phyloP scores from a whole-genome alignment of 2,797 vertebrate genomes.

The Schizopygopsis pylzovi region DNA sequence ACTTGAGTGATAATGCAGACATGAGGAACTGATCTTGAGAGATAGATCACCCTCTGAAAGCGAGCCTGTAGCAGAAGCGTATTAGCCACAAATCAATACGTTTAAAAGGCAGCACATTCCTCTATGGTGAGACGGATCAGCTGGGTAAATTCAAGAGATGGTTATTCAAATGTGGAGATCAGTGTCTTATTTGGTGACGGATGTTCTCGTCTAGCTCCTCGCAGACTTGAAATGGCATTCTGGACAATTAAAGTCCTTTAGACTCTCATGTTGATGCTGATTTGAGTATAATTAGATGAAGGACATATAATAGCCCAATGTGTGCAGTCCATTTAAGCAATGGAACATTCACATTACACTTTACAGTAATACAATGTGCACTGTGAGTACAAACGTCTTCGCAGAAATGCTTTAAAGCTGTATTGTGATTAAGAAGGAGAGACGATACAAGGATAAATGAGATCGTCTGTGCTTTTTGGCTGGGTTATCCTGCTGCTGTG shows the following conservation, averaged over 20 bases:
- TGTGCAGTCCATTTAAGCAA: conserved; percentile 49
- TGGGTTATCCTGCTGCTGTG: background rate
- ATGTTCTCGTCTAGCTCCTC: conserved; percentile 35
- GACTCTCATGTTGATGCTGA: conserved; percentile 44
- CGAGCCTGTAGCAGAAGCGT: conserved; percentile 76
- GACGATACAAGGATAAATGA: background rate
- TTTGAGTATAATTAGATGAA: conserved; percentile 51
- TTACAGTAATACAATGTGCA: conserved; percentile 39
- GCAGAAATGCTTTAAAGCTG: conserved; percentile 23
- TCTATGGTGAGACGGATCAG: conserved; percentile 71
- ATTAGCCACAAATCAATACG: conserved; percentile 81
- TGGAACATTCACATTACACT: conserved; percentile 38
- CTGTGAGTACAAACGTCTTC: conserved; percentile 8
- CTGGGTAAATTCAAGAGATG: conserved; percentile 73
- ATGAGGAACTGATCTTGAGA: conserved; percentile 78
- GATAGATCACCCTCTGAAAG: conserved; percentile 77
- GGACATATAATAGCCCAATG: conserved; percentile 46
- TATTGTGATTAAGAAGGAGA: conserved; percentile 13
- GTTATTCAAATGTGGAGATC: conserved; percentile 49
- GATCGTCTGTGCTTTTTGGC: background rate
- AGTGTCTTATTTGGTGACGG: conserved; percentile 28
- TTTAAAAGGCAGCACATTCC: conserved; percentile 73
- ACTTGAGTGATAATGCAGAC: conserved; percentile 77
- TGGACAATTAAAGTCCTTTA: conserved; percentile 43
- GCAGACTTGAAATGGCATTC: conserved; percentile 47